Evolutionary conservation across 2,113 vertebrate genomes (phyloP).

Genomic region (Prietella phreatophila): DNA sequence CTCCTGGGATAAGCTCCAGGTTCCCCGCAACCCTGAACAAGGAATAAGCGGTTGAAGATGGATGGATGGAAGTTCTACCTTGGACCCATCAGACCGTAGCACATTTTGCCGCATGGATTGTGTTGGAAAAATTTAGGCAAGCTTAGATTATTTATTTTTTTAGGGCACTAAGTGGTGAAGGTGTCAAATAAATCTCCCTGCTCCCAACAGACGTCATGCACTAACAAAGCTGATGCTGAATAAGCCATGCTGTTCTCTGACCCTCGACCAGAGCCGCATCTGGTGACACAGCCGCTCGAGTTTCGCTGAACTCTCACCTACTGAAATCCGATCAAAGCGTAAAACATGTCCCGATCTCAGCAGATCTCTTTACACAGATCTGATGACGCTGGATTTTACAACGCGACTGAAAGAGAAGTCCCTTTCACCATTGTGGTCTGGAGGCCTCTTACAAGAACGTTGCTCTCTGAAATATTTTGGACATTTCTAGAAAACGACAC

Average conservation of each 20-base stretch:
- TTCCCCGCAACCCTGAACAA: no score
- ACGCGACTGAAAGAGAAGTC: neutral
- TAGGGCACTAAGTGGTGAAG: no score
- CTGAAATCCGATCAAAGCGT: conserved; percentile 19
- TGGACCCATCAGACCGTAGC: neutral
- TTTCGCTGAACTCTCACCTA: conserved; percentile 35
- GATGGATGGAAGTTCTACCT: no score
- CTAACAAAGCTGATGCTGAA: neutral
- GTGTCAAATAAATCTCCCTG: neutral
- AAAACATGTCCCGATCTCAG: neutral
- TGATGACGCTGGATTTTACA: neutral
- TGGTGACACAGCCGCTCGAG: neutral
- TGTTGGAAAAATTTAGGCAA: neutral
- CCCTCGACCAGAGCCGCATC: neutral
- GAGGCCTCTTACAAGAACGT: neutral
- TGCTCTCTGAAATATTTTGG: no score
- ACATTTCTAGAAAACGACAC: no score
- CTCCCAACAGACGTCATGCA: neutral
- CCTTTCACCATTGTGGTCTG: neutral
- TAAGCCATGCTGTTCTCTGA: neutral
- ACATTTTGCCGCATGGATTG: neutral
- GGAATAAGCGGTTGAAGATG: no score
- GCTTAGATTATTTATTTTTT: no score
- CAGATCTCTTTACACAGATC: conserved; percentile 10
- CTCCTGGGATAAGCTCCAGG: no score